Conservation (phyloP, 2,888 invertebrate species). For the Gari tellinella region DNA sequence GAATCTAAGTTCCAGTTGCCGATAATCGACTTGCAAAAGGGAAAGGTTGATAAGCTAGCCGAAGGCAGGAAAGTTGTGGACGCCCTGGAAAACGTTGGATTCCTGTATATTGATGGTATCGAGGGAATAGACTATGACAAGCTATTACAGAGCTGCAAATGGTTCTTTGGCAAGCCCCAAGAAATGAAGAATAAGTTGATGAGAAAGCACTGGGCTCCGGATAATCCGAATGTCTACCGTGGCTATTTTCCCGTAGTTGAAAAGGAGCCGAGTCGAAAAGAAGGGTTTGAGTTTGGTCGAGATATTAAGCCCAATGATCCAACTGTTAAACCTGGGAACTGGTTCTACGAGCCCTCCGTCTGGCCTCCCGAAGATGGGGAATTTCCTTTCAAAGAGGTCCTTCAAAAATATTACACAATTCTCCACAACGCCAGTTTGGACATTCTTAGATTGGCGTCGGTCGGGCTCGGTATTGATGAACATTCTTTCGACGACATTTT, state of each 20-base stretch:
- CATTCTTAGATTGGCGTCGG: constrained; percentile 64
- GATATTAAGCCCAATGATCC: constrained; percentile 60
- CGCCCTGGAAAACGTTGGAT: constrained; percentile 69
- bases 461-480: constrained; percentile 69
- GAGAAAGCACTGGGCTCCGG: constrained; percentile 62
- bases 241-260: constrained; percentile 71
- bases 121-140: constrained; percentile 62
- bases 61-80: constrained; percentile 63
- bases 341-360: constrained; percentile 69
- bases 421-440: constrained; percentile 61
- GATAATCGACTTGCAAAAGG: constrained; percentile 64
- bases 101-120: constrained; percentile 68
- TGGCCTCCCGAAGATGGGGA: constrained; percentile 67
- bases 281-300: constrained; percentile 69
- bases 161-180: constrained; percentile 65
- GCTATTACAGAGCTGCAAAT: constrained; percentile 56
- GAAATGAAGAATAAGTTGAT: constrained; percentile 56
- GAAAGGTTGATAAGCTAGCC: constrained; percentile 46
- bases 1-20: constrained; percentile 48
- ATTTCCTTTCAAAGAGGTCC: constrained; percentile 58
- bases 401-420: constrained; percentile 51
- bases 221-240: constrained; percentile 65
- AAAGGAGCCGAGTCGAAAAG: constrained; percentile 67
- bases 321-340: constrained; percentile 54
- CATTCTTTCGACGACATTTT: constrained; percentile 66